Base-by-base conservation (phyloP, 1,140 invertebrate species). In the Lineus longissimus region DNA sequence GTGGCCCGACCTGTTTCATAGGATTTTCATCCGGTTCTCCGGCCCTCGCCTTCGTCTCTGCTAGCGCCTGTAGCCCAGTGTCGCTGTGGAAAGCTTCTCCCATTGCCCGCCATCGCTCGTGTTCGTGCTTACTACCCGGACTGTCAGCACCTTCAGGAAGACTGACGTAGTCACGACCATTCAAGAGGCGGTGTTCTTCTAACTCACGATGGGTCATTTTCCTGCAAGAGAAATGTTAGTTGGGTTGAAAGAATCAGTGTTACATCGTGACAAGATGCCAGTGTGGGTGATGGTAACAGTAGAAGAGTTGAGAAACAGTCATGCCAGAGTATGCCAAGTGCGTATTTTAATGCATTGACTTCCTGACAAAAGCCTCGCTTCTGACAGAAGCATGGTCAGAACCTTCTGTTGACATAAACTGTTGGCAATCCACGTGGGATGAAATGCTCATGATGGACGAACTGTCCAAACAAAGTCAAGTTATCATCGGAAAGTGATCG, bases 91-190 rank as follows among this genome's bases (percentile, higher is more conserved):
- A 7, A 6, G 6, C 33, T 17, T 51, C 30, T 6, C 23, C 25
- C 62, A 40, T 25, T 11, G 27, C 25, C 23, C 67, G 67, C 74
- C 74, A 75, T 19, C 70, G 54, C 56, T 61, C 40, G 27, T 54
- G n/a, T 68, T 62, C 23, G 63, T 64, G n/a, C 61, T 64, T 47
- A 45, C 25, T 40, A 27, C 30, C 17, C 59, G 59, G 2, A 45
- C 55, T 17, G 63, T 62, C 27, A 19, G 25, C 25, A 22, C 13
- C 19, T 41, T 73, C 69, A 15, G 77, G 77, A 9, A 75, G 55
- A 61, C 70, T 79, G 9, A 68, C 61, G 55, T 79, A 78, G 17
- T 73, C 59, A 58, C 67, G 73, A 1, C 78, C 78, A 56, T 77
- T 64, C 55, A 71, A 66, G 11, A 80, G 59, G 22, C 76, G 58